Conservation (phyloP, 2,888 invertebrate genomes). For the Saturnia japonica region DNA sequence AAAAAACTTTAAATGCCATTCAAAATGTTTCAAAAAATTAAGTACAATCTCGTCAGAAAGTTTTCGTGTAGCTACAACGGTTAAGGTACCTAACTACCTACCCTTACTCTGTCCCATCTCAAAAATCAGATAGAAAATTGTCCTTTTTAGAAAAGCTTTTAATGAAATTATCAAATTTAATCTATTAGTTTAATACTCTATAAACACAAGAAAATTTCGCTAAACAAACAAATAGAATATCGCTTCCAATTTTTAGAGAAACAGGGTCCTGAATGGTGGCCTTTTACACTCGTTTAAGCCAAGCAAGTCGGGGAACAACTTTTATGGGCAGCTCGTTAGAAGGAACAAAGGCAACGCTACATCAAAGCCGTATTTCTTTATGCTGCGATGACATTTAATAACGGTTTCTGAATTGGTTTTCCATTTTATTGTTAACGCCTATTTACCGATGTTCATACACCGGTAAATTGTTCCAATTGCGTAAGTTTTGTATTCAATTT, state of each 20-base stretch:
- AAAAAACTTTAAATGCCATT: too few species aligned
- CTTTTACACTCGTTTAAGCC: slow-evolving; percentile 57
- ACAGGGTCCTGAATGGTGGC: slow-evolving; percentile 40
- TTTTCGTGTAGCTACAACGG: too few species aligned
- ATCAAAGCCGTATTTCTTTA: slow-evolving; percentile 67
- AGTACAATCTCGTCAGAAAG: too few species aligned
- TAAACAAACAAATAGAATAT: slow-evolving; percentile 31
- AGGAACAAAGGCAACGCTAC: slow-evolving; percentile 64
- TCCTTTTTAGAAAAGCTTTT: not conserved
- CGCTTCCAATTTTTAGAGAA: slow-evolving; percentile 49
- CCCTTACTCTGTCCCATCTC: too few species aligned
- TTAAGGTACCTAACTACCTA: too few species aligned
- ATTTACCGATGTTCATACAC: slow-evolving; percentile 44
- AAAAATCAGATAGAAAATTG: not conserved
- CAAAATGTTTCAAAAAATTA: too few species aligned
- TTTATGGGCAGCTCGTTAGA: slow-evolving; percentile 63
- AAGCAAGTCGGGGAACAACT: slow-evolving; percentile 41
- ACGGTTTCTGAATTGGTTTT: slow-evolving; percentile 54
- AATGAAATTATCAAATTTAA: not conserved
- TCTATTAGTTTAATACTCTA: not conserved
- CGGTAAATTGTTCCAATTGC: slow-evolving; percentile 38
- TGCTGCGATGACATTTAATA: slow-evolving; percentile 60
- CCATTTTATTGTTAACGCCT: slow-evolving; percentile 53
- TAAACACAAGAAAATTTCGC: not conserved
- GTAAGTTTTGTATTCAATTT: not conserved